A percentile compares a stretch with the other conserved stretches of the same genome.
Evolutionary conservation across 2,113 vertebrate genomes (phyloP).

Genomic region (Oceanodroma tethys): DNA sequence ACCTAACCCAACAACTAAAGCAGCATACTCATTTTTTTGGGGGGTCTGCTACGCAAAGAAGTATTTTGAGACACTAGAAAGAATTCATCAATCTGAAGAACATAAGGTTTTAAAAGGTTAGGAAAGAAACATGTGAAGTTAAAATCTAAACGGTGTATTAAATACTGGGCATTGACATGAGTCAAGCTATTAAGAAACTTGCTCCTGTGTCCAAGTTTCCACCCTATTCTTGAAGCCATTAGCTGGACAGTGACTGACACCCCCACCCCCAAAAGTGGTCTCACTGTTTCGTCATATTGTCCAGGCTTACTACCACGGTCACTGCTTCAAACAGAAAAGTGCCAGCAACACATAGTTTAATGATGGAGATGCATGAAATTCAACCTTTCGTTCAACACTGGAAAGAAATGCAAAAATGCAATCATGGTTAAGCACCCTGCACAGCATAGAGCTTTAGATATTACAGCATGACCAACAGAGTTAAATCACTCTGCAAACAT

Average conservation of each 20-base stretch:
- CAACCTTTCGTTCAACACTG: neutral
- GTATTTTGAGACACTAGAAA: neutral
- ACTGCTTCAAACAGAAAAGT: neutral
- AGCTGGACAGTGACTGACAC: neutral
- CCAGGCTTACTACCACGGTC: neutral
- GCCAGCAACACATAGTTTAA: neutral
- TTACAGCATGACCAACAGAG: neutral
- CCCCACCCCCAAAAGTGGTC: neutral
- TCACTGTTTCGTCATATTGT: neutral
- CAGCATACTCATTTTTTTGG: neutral
- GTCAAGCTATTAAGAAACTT: neutral
- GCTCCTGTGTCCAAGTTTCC: neutral
- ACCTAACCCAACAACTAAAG: neutral
- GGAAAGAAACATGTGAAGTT: neutral
- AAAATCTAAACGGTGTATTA: neutral
- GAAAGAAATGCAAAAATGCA: neutral
- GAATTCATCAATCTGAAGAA: neutral
- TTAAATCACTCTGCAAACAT: neutral
- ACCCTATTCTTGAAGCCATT: neutral
- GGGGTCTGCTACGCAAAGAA: neutral
- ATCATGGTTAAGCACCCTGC: neutral
- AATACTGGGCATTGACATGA: neutral
- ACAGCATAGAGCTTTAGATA: neutral
- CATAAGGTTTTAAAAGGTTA: neutral
- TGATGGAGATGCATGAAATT: neutral